A percentile compares a stretch with the other conserved stretches of the same genome.
Evolutionary conservation across 2,113 vertebrate species (phyloP).

Genomic region (Anguilla rostrata): DNA sequence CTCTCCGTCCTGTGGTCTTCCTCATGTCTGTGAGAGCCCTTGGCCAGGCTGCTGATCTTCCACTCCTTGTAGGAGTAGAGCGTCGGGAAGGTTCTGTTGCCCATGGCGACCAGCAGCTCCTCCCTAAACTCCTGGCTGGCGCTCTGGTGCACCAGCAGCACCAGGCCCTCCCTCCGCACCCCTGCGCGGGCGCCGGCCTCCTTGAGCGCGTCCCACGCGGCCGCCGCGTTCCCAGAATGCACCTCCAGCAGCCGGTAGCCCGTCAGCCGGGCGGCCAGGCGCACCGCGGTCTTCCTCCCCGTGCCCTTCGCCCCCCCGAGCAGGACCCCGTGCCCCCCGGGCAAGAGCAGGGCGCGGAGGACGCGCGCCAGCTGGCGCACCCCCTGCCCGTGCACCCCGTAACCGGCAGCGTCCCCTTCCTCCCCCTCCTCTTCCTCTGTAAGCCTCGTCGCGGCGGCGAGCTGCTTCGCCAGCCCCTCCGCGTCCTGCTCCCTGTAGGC

Average conservation of each 20-base stretch:
- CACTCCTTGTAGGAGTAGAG: conserved; percentile 64
- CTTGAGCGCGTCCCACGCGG: conserved; percentile 59
- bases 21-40: conserved; percentile 38
- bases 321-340: conserved; percentile 71
- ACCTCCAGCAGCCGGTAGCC: conserved; percentile 66
- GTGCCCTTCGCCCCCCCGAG: conserved; percentile 60
- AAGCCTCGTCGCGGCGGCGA: conserved; percentile 45
- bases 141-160: conserved; percentile 69
- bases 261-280: conserved; percentile 63
- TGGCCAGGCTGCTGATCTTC: conserved; percentile 44
- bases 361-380: conserved; percentile 69
- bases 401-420: conserved; percentile 22
- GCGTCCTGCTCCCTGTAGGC: conserved; percentile 64
- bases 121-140: conserved; percentile 54
- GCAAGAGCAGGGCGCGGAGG: conserved; percentile 66
- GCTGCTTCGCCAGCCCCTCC: conserved; percentile 52
- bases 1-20: conserved; percentile 62
- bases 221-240: conserved; percentile 50
- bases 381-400: conserved; percentile 56
- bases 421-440: conserved; percentile 35
- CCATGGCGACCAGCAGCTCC: conserved; percentile 65
- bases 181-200: conserved; percentile 63
- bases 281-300: conserved; percentile 71
- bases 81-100: conserved; percentile 63
- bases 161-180: conserved; percentile 44